Percentiles rank a stretch among this genome's conserved stretches.
Evolutionary conservation across 2,888 invertebrate species (phyloP).

Genomic region (Drosophila trichaetosa): DNA sequence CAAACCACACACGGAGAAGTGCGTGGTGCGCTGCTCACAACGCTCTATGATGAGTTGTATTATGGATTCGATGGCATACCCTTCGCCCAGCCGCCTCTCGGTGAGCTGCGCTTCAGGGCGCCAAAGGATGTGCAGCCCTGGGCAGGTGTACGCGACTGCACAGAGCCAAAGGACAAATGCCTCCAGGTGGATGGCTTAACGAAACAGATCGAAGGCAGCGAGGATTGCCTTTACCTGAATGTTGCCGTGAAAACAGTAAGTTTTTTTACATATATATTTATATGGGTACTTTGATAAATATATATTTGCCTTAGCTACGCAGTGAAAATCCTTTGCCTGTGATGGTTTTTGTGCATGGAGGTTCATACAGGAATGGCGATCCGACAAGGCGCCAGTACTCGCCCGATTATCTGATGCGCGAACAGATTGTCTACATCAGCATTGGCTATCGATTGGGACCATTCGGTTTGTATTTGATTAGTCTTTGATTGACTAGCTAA

Average conservation of each 20-base stretch:
- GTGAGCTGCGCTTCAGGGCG: constrained; percentile 68
- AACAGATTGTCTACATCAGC: constrained; percentile 84
- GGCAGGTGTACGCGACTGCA: constrained; percentile 77
- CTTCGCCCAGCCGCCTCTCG: constrained; percentile 73
- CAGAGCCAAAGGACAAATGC: constrained; percentile 55
- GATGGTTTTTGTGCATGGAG: constrained; percentile 76
- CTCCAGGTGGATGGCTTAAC: constrained; percentile 65
- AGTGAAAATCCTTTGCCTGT: constrained; percentile 58
- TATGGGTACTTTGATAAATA: background rate
- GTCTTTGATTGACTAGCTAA: background rate
- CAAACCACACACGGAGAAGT: constrained; percentile 76
- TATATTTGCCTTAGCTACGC: constrained; percentile 39
- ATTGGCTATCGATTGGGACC: constrained; percentile 85
- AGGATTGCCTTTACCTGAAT: constrained; percentile 79
- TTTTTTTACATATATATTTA: background rate
- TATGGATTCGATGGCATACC: constrained; percentile 80
- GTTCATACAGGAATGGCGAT: constrained; percentile 58
- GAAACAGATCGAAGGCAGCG: constrained; percentile 67
- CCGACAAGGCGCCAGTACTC: constrained; percentile 74
- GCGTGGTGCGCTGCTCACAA: constrained; percentile 61
- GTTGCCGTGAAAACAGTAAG: constrained; percentile 67
- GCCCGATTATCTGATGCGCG: constrained; percentile 84
- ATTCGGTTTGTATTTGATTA: constrained; percentile 66
- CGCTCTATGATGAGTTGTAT: constrained; percentile 70
- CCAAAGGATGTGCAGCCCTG: constrained; percentile 84